Evolutionary conservation across 2,797 vertebrate genomes (phyloP), one percentile per base, ranked within the genome.

Genomic region (Falco peregrinus): DNA sequence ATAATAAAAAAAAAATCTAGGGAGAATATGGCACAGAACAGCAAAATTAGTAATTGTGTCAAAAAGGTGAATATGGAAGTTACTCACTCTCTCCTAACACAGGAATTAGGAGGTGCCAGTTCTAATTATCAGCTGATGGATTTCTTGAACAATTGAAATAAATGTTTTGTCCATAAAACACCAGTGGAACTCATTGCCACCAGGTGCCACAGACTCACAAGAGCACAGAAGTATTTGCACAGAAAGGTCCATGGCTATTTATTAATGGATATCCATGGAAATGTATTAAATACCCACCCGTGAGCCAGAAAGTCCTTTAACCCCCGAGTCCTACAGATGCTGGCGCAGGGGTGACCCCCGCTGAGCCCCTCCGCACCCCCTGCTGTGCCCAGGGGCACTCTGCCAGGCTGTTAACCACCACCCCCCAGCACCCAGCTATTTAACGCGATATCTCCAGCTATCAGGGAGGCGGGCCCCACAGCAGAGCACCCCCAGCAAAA

Each of bases 201-300:
- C 48, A 9, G 41, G 11, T 20, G 16, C 61, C 51, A 54, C 45
- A 15, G 19, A 5, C 37, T 37, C n/a, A 8, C 3, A 28, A 26
- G 10, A 60, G 24, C 29, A 28, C 1, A 0, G 2, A 37, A 21
- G 19, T 1, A 12, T 7, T 31, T 13, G 10, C 3, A 5, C 41
- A 10, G 48, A 39, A 45, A 31, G 13, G 15, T 4, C 26, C 35
- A 2, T 5, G 15, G 21, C 3, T 7, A 9, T 7, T 53, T 26
- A n/a, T 6, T 51, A 16, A 10, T 0, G 13, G 14, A 48, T 35
- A 41, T 17, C 43, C 43, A 43, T 17, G 43, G 43, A 43, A 16
- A 43, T 43, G 16, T 43, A 43, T 43, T 43, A 16, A 43, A 16
- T 43, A 43, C 17, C 35, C 53, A 33, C 65, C 20, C 10, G 41